Evolutionary conservation across 2,888 invertebrate genomes (phyloP).

Genomic region (Geotrupes spiniger): DNA sequence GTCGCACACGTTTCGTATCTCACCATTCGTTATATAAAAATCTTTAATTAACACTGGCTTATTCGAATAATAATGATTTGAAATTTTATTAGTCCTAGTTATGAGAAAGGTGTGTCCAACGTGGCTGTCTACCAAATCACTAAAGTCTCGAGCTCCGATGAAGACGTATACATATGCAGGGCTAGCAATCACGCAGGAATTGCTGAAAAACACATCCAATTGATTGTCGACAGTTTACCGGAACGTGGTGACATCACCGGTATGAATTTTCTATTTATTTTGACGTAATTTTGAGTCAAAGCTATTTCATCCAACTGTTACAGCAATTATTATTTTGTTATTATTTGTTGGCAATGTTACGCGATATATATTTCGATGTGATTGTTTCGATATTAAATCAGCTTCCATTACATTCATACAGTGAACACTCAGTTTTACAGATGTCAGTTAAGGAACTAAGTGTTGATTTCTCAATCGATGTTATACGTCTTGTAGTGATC

Average conservation of each 20-base stretch:
- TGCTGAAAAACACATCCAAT: constrained; percentile 60
- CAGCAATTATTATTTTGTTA: constrained; percentile 2
- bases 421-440: no score
- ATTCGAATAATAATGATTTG: no score
- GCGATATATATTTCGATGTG: no score
- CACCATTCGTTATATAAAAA: no score
- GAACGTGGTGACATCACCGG: constrained; percentile 49
- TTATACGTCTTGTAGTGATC: no score
- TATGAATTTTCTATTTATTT: constrained; percentile 26
- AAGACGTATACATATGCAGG: constrained; percentile 70
- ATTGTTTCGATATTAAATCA: no score
- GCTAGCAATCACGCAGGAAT: constrained; percentile 66
- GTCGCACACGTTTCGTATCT: no score
- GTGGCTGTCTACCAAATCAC: constrained; percentile 56
- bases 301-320: not conserved
- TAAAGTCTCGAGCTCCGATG: constrained; percentile 58
- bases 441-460: no score
- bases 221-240: constrained; percentile 53
- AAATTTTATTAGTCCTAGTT: no score
- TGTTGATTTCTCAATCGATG: no score
- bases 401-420: no score
- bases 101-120: constrained; percentile 25
- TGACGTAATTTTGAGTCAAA: not conserved
- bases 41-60: no score
- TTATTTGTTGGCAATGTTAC: constrained; percentile 10